These are phyloP conservation scores for Buathra laborator DNA, from an alignment of 2,888 invertebrate species.

Conservation along the genomic window DNA sequence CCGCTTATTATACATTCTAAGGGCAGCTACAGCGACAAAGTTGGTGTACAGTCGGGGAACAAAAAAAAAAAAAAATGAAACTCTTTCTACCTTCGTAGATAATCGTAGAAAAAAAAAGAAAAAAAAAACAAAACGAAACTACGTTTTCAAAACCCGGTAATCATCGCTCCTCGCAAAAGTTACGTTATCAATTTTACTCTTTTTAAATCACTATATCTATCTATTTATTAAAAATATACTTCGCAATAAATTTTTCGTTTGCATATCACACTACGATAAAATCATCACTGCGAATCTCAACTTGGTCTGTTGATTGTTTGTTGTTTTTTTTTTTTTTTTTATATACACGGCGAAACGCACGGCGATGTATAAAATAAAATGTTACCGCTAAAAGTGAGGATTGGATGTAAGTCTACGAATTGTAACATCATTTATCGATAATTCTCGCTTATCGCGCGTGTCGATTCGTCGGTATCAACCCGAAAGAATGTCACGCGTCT, in stretches of 20 bases:
- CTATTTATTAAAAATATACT: conserved; percentile 15
- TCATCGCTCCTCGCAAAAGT: not conserved
- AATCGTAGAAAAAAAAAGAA: not conserved
- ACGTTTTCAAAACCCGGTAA: not conserved
- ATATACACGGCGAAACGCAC: not conserved
- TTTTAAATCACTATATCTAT: conserved; percentile 10
- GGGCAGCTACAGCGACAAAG: conserved; percentile 42
- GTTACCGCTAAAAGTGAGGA: conserved; percentile 2
- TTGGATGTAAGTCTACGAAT: not conserved
- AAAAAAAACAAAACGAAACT: not conserved
- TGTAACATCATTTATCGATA: conserved; percentile 17
- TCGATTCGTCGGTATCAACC: conserved; percentile 19
- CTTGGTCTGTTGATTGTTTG: not conserved
- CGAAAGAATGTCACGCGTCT: conserved; percentile 25
- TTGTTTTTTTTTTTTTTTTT: conserved; percentile 11
- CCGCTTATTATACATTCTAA: not conserved
- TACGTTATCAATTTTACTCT: conserved; percentile 18
- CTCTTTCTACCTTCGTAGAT: conserved; percentile 43
- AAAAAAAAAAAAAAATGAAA: conserved; percentile 4
- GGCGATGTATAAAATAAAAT: not conserved
- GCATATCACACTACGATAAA: not conserved
- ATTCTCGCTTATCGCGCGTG: conserved; percentile 29
- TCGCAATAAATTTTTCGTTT: conserved; percentile 8
- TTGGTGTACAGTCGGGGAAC: conserved; percentile 28
- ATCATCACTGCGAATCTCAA: conserved; percentile 38